A percentile compares a stretch with the other conserved stretches of the same genome.
phyloP scores from a whole-genome alignment of 1,140 invertebrate species.

The Paramacrobiotus metropolitanus region DNA sequence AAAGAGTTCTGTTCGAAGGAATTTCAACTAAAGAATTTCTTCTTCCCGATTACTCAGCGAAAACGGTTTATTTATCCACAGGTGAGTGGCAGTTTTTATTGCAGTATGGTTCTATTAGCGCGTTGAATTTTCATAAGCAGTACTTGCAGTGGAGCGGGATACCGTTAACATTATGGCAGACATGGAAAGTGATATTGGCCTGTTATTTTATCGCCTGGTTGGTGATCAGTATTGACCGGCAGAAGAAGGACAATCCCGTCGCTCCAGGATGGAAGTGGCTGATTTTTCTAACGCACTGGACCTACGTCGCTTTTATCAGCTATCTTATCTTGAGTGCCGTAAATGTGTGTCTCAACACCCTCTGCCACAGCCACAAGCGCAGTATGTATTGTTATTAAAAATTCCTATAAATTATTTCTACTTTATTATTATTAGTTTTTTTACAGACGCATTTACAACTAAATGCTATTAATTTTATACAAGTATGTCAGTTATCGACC shows the following conservation, averaged over 20 bases:
- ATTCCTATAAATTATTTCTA: too few relatives aligned
- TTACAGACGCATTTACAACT: too few relatives aligned
- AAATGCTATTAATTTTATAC: too few relatives aligned
- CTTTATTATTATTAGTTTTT: too few relatives aligned
- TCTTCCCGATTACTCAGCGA: neutral
- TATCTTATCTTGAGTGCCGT: neutral
- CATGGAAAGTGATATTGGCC: neutral
- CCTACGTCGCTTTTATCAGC: neutral
- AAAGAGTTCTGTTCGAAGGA: neutral
- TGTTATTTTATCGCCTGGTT: neutral
- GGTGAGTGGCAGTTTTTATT: too few relatives aligned
- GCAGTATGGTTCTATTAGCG: too few relatives aligned
- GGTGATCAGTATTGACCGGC: neutral
- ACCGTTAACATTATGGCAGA: neutral
- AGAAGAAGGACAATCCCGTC: neutral
- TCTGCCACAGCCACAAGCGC: neutral
- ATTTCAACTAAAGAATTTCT: neutral
- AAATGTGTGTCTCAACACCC: neutral
- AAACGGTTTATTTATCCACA: neutral
- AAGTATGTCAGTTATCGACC: too few relatives aligned
- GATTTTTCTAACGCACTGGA: conserved; percentile 1
- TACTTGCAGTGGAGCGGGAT: neutral
- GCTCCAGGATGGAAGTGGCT: neutral
- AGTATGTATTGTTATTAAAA: too few relatives aligned
- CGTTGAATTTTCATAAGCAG: too few relatives aligned